Conservation (phyloP, 1,140 invertebrate species). For the Lepeophtheirus salmonis region DNA sequence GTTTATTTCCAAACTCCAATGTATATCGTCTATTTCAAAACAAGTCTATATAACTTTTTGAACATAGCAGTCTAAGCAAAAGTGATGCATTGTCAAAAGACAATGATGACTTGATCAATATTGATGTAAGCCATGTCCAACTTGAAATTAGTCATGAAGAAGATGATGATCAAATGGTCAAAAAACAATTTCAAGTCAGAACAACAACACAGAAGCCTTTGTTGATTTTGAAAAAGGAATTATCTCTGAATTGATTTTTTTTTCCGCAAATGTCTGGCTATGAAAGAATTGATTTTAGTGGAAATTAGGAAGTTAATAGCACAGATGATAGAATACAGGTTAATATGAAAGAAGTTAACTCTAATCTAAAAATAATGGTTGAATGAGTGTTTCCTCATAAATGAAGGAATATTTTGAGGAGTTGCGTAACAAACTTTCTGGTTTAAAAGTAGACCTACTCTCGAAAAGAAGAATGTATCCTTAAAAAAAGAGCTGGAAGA, state of each 20-base stretch:
- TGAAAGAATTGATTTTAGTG: slow-evolving; percentile 3
- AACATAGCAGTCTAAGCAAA: no score
- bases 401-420: slow-evolving; percentile 10
- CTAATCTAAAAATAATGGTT: background rate
- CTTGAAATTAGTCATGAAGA: background rate
- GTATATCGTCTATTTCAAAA: background rate
- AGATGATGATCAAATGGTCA: background rate
- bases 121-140: no score
- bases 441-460: background rate
- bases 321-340: background rate
- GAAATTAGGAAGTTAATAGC: background rate
- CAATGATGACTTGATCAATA: background rate
- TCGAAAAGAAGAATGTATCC: background rate
- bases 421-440: background rate
- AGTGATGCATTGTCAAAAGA: background rate
- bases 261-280: slow-evolving; percentile 4
- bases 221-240: background rate
- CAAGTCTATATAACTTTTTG: background rate
- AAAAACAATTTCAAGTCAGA: background rate
- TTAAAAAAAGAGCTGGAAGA: slow-evolving; percentile 1
- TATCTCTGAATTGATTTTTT: slow-evolving; percentile 5
- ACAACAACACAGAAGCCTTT: background rate
- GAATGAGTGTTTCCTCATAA: background rate
- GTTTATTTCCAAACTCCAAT: background rate
- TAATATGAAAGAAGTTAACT: background rate